A percentile compares a stretch with the other conserved stretches of the same genome.
phyloP scores from a whole-genome alignment of 2,797 vertebrate genomes.

The Benthosema pterotum region DNA sequence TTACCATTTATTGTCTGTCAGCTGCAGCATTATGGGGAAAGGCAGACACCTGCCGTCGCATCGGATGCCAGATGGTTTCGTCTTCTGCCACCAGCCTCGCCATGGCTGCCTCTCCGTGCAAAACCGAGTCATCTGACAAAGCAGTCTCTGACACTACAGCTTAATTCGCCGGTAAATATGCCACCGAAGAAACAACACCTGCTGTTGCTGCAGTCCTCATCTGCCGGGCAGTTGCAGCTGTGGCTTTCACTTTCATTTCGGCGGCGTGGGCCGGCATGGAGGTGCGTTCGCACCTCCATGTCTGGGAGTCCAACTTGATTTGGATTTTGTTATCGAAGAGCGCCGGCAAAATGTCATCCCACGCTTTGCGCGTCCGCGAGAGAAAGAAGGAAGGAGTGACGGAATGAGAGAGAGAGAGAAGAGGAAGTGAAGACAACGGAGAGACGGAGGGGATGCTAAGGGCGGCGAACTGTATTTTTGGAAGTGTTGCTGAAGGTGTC shows the following conservation, averaged over 20 bases:
- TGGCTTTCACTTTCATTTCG: slow-evolving; percentile 29
- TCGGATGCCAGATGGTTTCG: slow-evolving; percentile 53
- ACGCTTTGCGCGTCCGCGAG: neutral
- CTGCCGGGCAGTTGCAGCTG: slow-evolving; percentile 13
- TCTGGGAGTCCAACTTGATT: slow-evolving; percentile 43
- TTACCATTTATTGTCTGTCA: slow-evolving; percentile 9
- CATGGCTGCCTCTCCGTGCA: slow-evolving; percentile 8
- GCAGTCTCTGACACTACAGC: slow-evolving; percentile 64
- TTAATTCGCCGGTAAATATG: slow-evolving; percentile 67
- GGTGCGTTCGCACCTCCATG: slow-evolving; percentile 46
- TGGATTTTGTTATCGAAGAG: slow-evolving; percentile 24
- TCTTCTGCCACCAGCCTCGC: slow-evolving; percentile 30
- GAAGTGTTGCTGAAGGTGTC: slow-evolving; percentile 39
- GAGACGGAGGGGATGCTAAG: neutral
- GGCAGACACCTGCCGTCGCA: slow-evolving; percentile 13
- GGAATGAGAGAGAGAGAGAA: slow-evolving; percentile 8
- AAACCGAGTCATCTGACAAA: slow-evolving; percentile 42
- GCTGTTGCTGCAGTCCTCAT: slow-evolving; percentile 39
- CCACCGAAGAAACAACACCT: slow-evolving; percentile 57
- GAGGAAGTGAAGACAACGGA: neutral
- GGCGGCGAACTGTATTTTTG: slow-evolving; percentile 30
- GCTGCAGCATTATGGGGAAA: slow-evolving; percentile 12
- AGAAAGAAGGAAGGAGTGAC: too few relatives aligned
- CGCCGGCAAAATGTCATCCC: slow-evolving; percentile 20
- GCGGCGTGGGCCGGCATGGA: slow-evolving; percentile 25